Conservation (phyloP, 2,888 invertebrate genomes). For the Phasia obesa region DNA sequence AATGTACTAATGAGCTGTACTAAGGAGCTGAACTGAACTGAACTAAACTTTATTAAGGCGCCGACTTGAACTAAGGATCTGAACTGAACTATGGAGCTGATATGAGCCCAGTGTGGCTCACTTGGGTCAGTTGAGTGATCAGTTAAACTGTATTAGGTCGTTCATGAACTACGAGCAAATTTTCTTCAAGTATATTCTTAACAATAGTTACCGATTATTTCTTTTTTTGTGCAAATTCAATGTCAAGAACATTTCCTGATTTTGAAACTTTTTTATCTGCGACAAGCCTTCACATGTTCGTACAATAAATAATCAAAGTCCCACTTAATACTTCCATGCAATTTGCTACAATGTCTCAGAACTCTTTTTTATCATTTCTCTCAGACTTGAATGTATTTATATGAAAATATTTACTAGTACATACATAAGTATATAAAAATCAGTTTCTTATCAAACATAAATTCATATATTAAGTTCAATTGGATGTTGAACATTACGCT, state of each 20-base stretch:
- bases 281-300: constrained; percentile 2
- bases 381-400: no score
- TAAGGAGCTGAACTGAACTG: no score
- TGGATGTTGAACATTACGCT: constrained; percentile 7
- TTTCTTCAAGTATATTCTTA: background rate
- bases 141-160: no score
- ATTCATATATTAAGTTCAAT: constrained; percentile 2
- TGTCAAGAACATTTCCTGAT: constrained; percentile 45
- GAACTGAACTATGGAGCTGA: no score
- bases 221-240: constrained; percentile 37
- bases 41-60: no score
- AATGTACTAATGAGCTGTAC: no score
- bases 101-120: no score
- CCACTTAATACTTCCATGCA: background rate
- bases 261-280: background rate
- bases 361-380: constrained; percentile 45
- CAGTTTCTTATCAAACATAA: background rate
- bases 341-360: constrained; percentile 21
- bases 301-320: background rate
- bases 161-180: background rate
- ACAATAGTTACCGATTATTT: background rate
- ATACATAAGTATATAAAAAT: background rate
- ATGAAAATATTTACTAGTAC: no score
- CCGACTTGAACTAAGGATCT: no score
- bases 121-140: no score